Base-by-base conservation (phyloP, 2,797 vertebrate species). In the Pantherophis alleghaniensis region DNA sequence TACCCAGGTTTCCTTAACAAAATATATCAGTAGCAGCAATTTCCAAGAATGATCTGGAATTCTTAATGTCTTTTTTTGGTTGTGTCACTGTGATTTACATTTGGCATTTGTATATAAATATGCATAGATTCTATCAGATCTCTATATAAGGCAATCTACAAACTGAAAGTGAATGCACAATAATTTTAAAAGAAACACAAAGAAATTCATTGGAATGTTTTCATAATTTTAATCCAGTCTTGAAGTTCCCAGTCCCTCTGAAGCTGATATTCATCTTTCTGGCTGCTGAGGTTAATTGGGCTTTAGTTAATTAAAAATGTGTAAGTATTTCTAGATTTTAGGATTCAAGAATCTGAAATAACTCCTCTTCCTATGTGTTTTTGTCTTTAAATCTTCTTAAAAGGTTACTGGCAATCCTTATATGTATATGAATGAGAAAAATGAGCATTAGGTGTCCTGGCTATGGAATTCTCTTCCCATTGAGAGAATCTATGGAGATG, bases 111-210 rank as follows among this genome's bases (percentile, higher is more conserved):
- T 90, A 57, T 92, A 93, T 92, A 96, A 96, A 95, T 94, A 96
- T 63, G 11, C 90, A 12, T 92, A 86, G 47, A 93, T 94, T 66
- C 69, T 42, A 13, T 60, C 87, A 60, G 91, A 94, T 94, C 51
- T 94, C 93, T 91, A 20, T 51, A 57, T 16, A 83, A 92, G 24
- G 59, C 90, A 94, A 95, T 93, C 94, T 95, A 93, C 91, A 95
- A 90, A 22, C 69, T 95, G 94, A 92, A 95, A 92, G 88, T 90
- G 0, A 94, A 7, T 96, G 1, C 26, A 92, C 94, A 96, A 47
- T 14, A 92, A 96, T 94, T 92, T 24, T 89, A 95, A 95, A 97
- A 28, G 96, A 26, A 47, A 24, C 37, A 83, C 37, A 24, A 24
- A 83, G 37, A 83, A 83, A 83, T 47, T 83, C 37, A 22, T 24